Evolutionary conservation across 2,888 invertebrate species (phyloP), one percentile per base, ranked within the genome.

Genomic region (Mimas tiliae): DNA sequence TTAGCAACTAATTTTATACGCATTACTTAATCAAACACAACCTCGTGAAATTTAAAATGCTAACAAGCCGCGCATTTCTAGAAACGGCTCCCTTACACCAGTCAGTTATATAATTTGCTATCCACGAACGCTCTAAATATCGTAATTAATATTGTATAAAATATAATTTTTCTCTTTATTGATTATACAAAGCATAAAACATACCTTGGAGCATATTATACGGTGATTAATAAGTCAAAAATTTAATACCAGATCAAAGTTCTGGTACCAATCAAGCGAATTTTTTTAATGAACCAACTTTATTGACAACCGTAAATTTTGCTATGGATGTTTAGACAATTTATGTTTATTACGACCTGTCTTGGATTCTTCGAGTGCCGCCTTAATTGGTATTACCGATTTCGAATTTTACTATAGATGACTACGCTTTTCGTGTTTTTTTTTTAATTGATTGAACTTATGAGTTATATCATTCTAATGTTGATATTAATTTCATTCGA

Each of bases 221-320:
- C 78, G 79, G 80, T 80, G 77, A 80, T 81, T 77, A 80, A 74
- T 65, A 65, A 70, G 70, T 67, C 71, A 77, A 75, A 73, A 76
- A 78, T 77, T 79, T 76, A 77, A 80, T 83, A 82, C 70, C 70
- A 78, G 77, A 83, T 80, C 77, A 81, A 83, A 84, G 78, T 76
- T 77, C 78, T 77, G 79, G 77, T 76, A 75, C 82, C 83, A 85
- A 88, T 89, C 83, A 85, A 77, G 83, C 81, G 75, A 84, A 83
- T 77, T 76, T 78, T 77, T 84, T 82, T 89, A 88, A 89, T 85
- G 83, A 88, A 84, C 81, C 78, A 74, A 78, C 84, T 81, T 87
- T 85, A 86, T 85, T 86, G 85, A 88, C 85, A 86, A 87, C 85
- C 84, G 86, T 89, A 85, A 87, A 87, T 81, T 83, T 83, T 72